Evolutionary conservation across 2,797 vertebrate genomes (phyloP), one percentile per base, ranked within the genome.

Genomic region (Poecilia wingei): DNA sequence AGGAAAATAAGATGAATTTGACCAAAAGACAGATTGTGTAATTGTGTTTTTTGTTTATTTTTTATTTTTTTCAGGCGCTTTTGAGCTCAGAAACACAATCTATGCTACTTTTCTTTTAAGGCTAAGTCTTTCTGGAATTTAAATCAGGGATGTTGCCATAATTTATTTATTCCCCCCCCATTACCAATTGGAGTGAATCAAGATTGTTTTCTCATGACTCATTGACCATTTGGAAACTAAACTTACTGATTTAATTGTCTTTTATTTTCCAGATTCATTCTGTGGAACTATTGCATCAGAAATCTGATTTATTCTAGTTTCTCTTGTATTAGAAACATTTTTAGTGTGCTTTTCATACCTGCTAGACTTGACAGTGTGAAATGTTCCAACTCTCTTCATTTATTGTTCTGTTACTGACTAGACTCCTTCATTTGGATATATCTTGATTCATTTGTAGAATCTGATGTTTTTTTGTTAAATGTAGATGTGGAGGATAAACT

Each of bases 261-360:
- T 28, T 45, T 41, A 0, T 69, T 43, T 45, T 6, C 25, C 25
- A 46, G 43, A 46, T 45, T 70, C 2, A 43, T 69, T 25, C 66
- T 43, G 66, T 43, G 39, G 36, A 43, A 69, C 9, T 69, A 12
- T 69, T 25, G 25, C 39, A 69, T 43, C 66, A 41, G 39, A n/a
- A 69, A 69, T 69, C 66, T 41, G 3, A n/a, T 69, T 43, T n/a
- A 69, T 69, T 70, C 25, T 3, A 70, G 68, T 70, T 45, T 46
- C 6, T 46, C 68, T 45, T 28, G 4, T 70, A 45, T 14, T 12
- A 28, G 25, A 43, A 70, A 31, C 6, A 14, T 46, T 6, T 69
- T 22, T 22, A 13, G 61, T 8, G 18, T 3, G 4, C 2, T 20
- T 69, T 69, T n/a, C 10, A 43, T 6, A 1, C 66, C 10, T 69